Evolutionary conservation across 2,888 invertebrate species (phyloP).

Genomic region (Ochropacha duplaris): DNA sequence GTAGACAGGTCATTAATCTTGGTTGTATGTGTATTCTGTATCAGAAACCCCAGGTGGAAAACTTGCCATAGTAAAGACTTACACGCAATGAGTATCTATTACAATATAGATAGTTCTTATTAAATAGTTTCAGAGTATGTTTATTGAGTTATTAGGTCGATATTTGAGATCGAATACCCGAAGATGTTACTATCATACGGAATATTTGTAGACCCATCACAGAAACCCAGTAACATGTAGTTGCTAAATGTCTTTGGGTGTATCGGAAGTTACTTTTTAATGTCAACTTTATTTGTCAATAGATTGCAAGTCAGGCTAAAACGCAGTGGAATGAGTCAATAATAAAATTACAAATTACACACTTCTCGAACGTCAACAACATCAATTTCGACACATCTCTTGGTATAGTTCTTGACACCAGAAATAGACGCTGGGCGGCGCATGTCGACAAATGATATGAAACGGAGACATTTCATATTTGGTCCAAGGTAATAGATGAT

Average conservation of each 20-base stretch:
- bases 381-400: conserved; percentile 38
- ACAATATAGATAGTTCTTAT: not conserved
- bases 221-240: too few species aligned
- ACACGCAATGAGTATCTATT: not conserved
- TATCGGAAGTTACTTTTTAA: not conserved
- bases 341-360: not conserved
- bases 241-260: too few species aligned
- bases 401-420: conserved; percentile 38
- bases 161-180: too few species aligned
- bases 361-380: conserved; percentile 20
- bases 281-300: not conserved
- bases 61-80: not conserved
- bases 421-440: conserved; percentile 41
- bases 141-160: too few species aligned
- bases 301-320: not conserved
- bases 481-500: conserved; percentile 33
- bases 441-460: conserved; percentile 45
- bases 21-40: not conserved
- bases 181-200: too few species aligned
- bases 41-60: not conserved
- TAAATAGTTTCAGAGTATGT: not conserved
- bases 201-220: too few species aligned
- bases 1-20: conserved; percentile 42
- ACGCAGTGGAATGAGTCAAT: not conserved
- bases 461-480: conserved; percentile 40